phyloP scores from a whole-genome alignment of 2,113 vertebrate species.

The Tupaia tana region DNA sequence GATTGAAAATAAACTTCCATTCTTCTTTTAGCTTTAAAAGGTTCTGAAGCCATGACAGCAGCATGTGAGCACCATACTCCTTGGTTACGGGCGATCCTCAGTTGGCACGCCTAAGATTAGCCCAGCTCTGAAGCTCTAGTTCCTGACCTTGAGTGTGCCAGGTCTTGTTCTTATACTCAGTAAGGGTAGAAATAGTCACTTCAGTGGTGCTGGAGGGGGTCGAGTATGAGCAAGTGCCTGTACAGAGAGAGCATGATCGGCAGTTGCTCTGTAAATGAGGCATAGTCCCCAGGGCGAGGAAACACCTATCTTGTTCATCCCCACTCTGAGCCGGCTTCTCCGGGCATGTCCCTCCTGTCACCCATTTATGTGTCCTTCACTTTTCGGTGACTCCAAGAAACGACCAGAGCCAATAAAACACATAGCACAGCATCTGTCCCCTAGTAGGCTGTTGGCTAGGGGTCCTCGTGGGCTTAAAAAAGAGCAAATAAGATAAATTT shows the following conservation, averaged over 20 bases:
- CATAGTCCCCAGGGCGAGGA: background rate
- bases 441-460: background rate
- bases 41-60: background rate
- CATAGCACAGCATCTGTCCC: background rate
- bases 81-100: background rate
- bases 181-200: slow-evolving; percentile 9
- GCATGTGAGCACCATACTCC: background rate
- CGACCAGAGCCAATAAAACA: background rate
- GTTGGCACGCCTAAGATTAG: background rate
- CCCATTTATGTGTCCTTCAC: background rate
- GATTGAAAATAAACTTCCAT: slow-evolving; percentile 25
- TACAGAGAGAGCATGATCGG: background rate
- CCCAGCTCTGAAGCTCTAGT: background rate
- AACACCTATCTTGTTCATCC: background rate
- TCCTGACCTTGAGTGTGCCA: background rate
- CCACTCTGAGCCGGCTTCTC: background rate
- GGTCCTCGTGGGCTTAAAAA: slow-evolving; percentile 18
- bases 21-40: slow-evolving; percentile 15
- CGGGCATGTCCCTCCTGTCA: background rate
- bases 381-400: slow-evolving; percentile 21
- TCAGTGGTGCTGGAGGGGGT: background rate
- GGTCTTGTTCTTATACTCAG: background rate
- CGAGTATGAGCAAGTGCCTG: background rate
- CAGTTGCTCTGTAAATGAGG: background rate
- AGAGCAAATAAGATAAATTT: background rate